Conservation (phyloP, 37 sponge, comb jelly and placozoan genomes). For the Bolinopsis microptera region DNA sequence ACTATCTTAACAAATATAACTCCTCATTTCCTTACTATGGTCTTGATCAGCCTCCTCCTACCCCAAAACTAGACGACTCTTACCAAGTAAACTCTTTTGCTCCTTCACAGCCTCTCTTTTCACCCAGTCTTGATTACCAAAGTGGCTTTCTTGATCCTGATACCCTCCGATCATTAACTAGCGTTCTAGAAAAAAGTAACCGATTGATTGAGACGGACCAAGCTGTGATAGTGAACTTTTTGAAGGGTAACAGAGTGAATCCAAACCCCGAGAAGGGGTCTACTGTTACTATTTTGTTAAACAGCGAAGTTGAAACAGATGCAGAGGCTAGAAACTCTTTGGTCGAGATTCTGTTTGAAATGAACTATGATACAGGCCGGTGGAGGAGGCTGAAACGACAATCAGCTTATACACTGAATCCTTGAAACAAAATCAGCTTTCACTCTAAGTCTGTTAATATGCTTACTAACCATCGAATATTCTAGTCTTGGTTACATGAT, state of each 20-base stretch:
- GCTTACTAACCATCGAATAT: too few relatives aligned
- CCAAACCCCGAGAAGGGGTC: conserved; percentile 40
- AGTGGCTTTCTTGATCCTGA: conserved; percentile 26
- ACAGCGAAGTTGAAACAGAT: conserved; percentile 52
- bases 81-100: conserved; percentile 38
- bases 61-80: conserved; percentile 2
- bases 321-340: conserved; percentile 20
- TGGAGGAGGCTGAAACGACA: conserved; percentile 54
- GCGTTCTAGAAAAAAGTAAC: conserved; percentile 52
- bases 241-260: conserved; percentile 36
- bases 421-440: neutral
- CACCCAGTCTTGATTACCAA: neutral
- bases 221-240: conserved; percentile 51
- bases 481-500: too few relatives aligned
- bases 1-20: conserved; percentile 28
- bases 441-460: too few relatives aligned
- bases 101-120: conserved; percentile 33
- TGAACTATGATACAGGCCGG: conserved; percentile 64
- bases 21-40: conserved; percentile 3
- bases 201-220: conserved; percentile 38
- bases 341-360: conserved; percentile 57
- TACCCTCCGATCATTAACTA: neutral
- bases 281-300: conserved; percentile 18
- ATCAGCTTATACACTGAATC: conserved; percentile 40
- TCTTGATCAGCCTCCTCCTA: neutral